Base-by-base conservation (phyloP, 2,888 invertebrate genomes). In the Leucoma salicis region DNA sequence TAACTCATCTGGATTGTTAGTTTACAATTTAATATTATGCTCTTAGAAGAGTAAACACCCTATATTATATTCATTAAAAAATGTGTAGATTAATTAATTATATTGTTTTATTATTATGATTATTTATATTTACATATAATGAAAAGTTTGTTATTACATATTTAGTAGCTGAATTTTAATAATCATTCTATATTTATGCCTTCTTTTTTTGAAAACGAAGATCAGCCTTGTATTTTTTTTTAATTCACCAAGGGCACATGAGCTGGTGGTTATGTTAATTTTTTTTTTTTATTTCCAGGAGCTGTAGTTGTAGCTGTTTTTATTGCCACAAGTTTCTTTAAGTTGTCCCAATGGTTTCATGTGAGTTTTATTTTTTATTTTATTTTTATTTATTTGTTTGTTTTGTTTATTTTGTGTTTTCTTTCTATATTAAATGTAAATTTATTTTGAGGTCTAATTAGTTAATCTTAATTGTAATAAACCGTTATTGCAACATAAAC, bases 281-380 rank as follows among this genome's bases (percentile, higher is more conserved):
- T 57, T 56, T 66, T 76, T 59, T 73, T 77, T 75, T 82, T 80
- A 63, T 78, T 87, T 84, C 39, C 86, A 85, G 86, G 76, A 82
- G 74, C 74, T 63, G 76, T 44, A 52, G 59, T 62, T 57, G 57
- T 64, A 59, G 49, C 63, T 52, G 69, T 66, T 68, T 62, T 61
- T 73, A 63, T 73, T 66, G 62, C 62, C 16, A 65, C 68, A 73
- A 69, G 74, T 78, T 84, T 70, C 21, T 79, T 79, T 84, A 73
- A 78, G 49, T 78, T 78, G 62, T 62, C 82, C 74, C 71, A 80
- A 91, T 91, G 91, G 90, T 91, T 75, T 89, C 88, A 80, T 91
- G 91, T 91, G 85, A 88, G 91, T 91, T 88, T 78, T 71, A 63
- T 74, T 81, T 70, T 72, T 66, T 63, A 71, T 57, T 54, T 53